A percentile compares a stretch with the other conserved stretches of the same genome.
phyloP scores from a whole-genome alignment of 2,797 vertebrate species.

The Streptopelia turtur region DNA sequence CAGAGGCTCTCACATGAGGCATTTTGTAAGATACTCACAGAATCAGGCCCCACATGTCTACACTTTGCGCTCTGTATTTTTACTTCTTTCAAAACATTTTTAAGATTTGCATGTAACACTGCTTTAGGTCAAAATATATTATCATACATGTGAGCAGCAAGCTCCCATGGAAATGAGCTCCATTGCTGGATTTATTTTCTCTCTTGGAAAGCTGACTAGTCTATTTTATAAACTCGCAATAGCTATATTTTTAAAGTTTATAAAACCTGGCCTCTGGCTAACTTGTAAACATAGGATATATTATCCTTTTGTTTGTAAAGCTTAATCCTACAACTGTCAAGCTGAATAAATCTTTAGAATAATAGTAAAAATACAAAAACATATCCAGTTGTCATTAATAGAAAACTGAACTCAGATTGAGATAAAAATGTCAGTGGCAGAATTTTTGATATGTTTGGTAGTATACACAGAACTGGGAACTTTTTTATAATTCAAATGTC shows the following conservation, averaged over 20 bases:
- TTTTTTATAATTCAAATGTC: neutral
- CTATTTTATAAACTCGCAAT: conserved; percentile 67
- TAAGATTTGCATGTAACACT: neutral
- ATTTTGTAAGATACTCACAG: neutral
- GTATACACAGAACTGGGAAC: neutral
- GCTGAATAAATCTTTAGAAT: conserved; percentile 64
- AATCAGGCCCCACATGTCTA: neutral
- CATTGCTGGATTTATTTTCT: conserved; percentile 51
- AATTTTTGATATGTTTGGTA: conserved; percentile 28
- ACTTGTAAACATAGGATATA: conserved; percentile 66
- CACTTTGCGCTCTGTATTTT: conserved; percentile 12
- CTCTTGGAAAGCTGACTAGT: conserved; percentile 51
- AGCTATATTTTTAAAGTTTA: conserved; percentile 66
- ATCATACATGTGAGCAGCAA: conserved; percentile 17
- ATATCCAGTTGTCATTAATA: neutral
- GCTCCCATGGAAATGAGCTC: conserved; percentile 51
- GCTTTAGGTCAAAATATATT: conserved; percentile 45
- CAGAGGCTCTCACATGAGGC: neutral
- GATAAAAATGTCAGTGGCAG: conserved; percentile 31
- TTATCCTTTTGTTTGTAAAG: conserved; percentile 64
- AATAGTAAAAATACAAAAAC: conserved; percentile 35
- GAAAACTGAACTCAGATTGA: conserved; percentile 44
- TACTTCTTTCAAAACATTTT: conserved; percentile 36
- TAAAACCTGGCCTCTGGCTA: conserved; percentile 64
- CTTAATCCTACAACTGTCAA: conserved; percentile 62